Base-by-base conservation (phyloP, 2,888 invertebrate species). In the Drosophila peninsularis region DNA sequence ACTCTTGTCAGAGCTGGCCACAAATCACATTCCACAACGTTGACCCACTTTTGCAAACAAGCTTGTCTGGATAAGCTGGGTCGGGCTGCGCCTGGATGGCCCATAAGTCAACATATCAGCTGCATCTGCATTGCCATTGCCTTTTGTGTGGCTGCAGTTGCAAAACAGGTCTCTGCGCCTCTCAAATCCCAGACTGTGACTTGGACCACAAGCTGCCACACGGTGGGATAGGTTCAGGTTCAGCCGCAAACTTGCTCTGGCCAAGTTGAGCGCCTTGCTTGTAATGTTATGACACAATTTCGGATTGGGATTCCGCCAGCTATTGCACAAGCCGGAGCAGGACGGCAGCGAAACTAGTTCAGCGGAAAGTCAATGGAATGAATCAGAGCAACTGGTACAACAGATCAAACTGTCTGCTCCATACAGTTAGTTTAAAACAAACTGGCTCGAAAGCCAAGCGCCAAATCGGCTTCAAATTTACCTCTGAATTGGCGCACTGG, bases 221-320 rank as follows among this genome's bases (percentile, higher is more conserved):
- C 61, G 57, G 85, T 82, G 82, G 86, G 88, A 82, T 88, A 82
- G 82, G 82, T 88, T 88, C 82, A 85, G 88, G 82, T 88, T 82
- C 85, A 84, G 24, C 37, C 49, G 24, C 32, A 66, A 70, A 63
- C 36, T 66, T 55, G 66, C 58, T 65, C 77, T 14, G 36, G 57
- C 75, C 75, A 75, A 78, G 64, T 78, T 75, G 66, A 66, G 75
- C 75, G 67, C 64, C 81, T 71, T 69, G 86, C 72, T 85, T 82
- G 56, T 73, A 80, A 66, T 88, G 86, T 80, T 88, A 82, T 82
- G 88, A 82, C 82, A 82, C 86, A 88, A 85, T 80, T 82, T 87
- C 55, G 62, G 32, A 69, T 62, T 69, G 61, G 64, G 42, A 66
- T 55, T 64, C 61, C 44, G 54, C 60, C 66, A 65, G 66, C 42